A percentile compares a stretch with the other conserved stretches of the same genome.
phyloP scores from a whole-genome alignment of 2,888 invertebrate species.

The Eledone cirrhosa region DNA sequence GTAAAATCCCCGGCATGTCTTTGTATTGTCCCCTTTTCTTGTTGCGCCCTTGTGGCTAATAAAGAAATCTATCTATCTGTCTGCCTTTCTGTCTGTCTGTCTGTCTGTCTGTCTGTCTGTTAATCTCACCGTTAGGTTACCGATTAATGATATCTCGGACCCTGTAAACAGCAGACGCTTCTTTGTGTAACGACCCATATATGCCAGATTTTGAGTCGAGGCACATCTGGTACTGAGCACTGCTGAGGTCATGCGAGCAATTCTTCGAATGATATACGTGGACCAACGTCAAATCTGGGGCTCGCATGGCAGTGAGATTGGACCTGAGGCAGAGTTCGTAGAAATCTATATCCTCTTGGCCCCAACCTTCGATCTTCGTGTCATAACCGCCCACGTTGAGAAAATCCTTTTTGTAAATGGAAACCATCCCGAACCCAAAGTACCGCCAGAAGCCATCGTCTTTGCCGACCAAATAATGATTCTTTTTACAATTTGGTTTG shows the following conservation, averaged over 20 bases:
- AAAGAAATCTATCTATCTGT: too few species aligned
- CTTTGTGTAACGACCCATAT: constrained; percentile 1
- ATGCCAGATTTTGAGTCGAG: constrained; percentile 86
- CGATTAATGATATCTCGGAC: too few species aligned
- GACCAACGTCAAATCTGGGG: constrained; percentile 80
- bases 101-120: too few species aligned
- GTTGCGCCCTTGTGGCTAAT: too few species aligned
- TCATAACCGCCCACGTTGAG: constrained; percentile 85
- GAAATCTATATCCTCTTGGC: constrained; percentile 92
- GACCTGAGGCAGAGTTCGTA: constrained; percentile 77
- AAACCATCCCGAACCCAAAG: constrained; percentile 93
- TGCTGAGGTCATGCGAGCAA: constrained; percentile 82
- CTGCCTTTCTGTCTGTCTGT: too few species aligned
- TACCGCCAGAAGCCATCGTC: constrained; percentile 88
- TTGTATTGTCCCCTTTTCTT: too few species aligned
- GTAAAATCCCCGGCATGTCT: too few species aligned
- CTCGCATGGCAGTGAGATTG: constrained; percentile 80
- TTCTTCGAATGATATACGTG: constrained; percentile 93
- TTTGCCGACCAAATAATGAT: constrained; percentile 36
- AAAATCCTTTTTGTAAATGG: constrained; percentile 87
- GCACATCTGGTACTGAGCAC: constrained; percentile 88
- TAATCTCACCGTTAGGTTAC: too few species aligned
- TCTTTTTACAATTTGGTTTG: constrained; percentile 1
- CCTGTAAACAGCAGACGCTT: neutral
- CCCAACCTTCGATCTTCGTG: constrained; percentile 91